These are phyloP conservation scores for Oscheius sp. DNA, from an alignment of 2,888 invertebrate genomes.

Conservation along the genomic window DNA sequence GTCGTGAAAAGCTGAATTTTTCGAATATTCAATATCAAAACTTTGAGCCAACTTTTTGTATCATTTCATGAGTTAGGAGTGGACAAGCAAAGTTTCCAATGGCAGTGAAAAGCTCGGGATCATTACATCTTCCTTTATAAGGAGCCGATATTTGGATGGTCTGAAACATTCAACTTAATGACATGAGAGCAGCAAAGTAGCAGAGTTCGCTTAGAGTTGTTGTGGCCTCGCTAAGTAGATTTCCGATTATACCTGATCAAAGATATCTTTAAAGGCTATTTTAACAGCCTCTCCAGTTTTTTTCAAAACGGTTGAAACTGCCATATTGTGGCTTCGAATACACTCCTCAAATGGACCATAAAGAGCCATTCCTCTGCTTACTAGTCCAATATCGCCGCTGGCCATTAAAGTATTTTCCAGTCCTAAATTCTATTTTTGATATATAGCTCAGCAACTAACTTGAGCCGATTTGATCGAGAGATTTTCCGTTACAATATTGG, in stretches of 20 bases:
- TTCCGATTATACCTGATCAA: background rate
- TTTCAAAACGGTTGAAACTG: background rate
- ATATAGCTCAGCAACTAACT: background rate
- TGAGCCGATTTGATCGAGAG: conserved; percentile 3
- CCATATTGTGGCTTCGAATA: background rate
- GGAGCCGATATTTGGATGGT: background rate
- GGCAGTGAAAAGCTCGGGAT: conserved; percentile 6
- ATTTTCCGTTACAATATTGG: conserved; percentile 4
- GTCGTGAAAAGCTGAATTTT: conserved; percentile 9
- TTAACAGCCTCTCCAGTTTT: conserved; percentile 1
- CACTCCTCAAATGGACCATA: conserved; percentile 14
- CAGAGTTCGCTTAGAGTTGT: background rate
- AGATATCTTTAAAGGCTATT: background rate
- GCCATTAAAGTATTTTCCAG: conserved; percentile 17
- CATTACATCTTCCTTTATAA: background rate
- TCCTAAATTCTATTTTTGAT: background rate
- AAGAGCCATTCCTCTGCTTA: background rate
- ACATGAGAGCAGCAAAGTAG: too few relatives aligned
- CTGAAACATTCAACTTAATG: too few relatives aligned
- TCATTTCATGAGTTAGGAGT: conserved; percentile 2
- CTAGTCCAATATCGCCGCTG: background rate
- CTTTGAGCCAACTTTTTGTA: background rate
- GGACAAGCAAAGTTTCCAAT: conserved; percentile 13
- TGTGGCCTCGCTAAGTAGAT: background rate
- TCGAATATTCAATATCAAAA: background rate